Evolutionary conservation across 2,888 invertebrate genomes (phyloP), one percentile per base, ranked within the genome.

Genomic region (Brachypalpus laphriformis): DNA sequence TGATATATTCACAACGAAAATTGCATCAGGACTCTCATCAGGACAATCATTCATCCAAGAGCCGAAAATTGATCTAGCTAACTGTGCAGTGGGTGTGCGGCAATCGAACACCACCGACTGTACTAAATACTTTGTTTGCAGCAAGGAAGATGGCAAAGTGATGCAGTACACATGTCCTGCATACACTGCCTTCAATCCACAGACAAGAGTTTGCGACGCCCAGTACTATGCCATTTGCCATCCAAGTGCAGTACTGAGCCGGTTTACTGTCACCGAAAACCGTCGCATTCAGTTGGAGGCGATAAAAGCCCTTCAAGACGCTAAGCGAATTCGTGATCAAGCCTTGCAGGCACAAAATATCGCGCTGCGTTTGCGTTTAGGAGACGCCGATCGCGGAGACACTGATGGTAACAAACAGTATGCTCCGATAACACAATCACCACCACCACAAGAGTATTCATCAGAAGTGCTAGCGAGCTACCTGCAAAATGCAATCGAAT

Each of bases 41-140:
- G 88, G 89, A 0, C 87, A 88, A 14, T 88, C 89, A 0, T n/a
- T n/a, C n/a, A 59, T 88, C 0, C 40, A 85, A 0, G 78, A 87
- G 0, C 7, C 88, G 6, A 81, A 86, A 1, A 47, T 57, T 9
- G 89, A 90, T 7, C 78, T 89, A n/a, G 86, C 78, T n/a, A 89
- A 91, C 11, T 93, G 93, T 74, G 90, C 91, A 18, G 86, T 90
- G 7, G 92, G 92, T 0, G 89, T 92, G 3, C 90, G 93, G 0
- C 91, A 93, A 40, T 90, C 93, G 1, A 93, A 93, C 87, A 87
- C 80, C n/a, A 93, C 93, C 0, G 92, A 93, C 68, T 93, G 93
- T 78, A 91, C 90, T 1, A 92, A 90, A 28, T 93, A 93, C 82
- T 93, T 93, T 83, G 92, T 92, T 0, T 93, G 93, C 87, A 92